A percentile compares a stretch with the other conserved stretches of the same genome.
Evolutionary conservation across 2,113 vertebrate genomes (phyloP).

Genomic region (Phrynosoma platyrhinos): DNA sequence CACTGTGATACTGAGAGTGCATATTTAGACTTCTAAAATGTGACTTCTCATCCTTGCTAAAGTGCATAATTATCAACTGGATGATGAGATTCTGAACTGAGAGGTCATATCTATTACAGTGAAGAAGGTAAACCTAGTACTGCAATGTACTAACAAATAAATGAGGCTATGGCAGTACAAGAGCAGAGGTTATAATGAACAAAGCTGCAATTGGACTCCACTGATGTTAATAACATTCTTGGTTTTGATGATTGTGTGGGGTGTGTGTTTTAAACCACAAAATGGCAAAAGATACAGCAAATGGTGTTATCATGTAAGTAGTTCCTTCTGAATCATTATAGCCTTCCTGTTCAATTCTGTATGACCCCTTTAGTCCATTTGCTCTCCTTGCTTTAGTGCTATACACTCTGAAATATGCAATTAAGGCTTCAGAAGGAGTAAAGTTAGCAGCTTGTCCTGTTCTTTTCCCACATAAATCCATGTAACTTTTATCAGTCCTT

Average conservation of each 20-base stretch:
- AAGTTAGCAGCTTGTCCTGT: not conserved
- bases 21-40: not conserved
- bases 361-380: not conserved
- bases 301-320: not conserved
- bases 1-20: not conserved
- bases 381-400: conserved; percentile 10
- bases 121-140: not conserved
- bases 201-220: not conserved
- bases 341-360: not conserved
- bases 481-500: not conserved
- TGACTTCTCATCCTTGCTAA: not conserved
- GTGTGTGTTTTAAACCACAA: not conserved
- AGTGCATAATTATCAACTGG: not conserved
- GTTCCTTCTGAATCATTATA: not conserved
- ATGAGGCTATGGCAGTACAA: not conserved
- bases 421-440: not conserved
- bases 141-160: not conserved
- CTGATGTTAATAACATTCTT: not conserved
- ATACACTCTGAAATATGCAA: conserved; percentile 19
- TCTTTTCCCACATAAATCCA: not conserved
- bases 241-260: not conserved
- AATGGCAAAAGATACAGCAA: not conserved
- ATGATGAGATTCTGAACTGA: not conserved
- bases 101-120: not conserved
- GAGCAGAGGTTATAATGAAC: not conserved